These are phyloP conservation scores for Heliconius hortense DNA, from an alignment of 2,888 invertebrate species.

Conservation along the genomic window DNA sequence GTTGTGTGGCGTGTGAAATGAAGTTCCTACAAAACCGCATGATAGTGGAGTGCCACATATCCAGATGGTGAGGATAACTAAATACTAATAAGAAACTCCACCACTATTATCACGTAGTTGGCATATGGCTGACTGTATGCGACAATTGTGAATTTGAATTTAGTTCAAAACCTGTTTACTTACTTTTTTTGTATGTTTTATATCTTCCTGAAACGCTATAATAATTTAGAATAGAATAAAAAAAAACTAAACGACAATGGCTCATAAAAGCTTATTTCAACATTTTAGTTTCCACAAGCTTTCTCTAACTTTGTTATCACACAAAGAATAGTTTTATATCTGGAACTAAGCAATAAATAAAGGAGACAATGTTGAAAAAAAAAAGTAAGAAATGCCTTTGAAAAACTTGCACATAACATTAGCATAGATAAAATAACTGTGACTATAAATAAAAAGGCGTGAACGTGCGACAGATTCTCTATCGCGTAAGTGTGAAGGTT, in stretches of 20 bases:
- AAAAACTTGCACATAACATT: conserved; percentile 39
- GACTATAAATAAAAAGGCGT: conserved; percentile 38
- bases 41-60: too few species aligned
- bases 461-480: conserved; percentile 45
- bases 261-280: neutral
- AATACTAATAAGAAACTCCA: too few species aligned
- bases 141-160: too few species aligned
- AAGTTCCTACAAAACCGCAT: too few species aligned
- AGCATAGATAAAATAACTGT: conserved; percentile 38
- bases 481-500: conserved; percentile 44
- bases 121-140: too few species aligned
- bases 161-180: neutral
- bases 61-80: too few species aligned
- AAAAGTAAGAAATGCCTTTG: conserved; percentile 27
- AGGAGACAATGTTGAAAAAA: conserved; percentile 23
- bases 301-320: conserved; percentile 8
- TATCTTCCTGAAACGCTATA: neutral
- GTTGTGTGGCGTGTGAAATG: too few species aligned
- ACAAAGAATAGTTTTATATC: conserved; percentile 16
- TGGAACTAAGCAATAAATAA: conserved; percentile 28
- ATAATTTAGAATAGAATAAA: too few species aligned
- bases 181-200: neutral
- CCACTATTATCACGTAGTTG: too few species aligned
- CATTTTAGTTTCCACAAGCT: neutral
- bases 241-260: neutral